Conservation (phyloP, 2,888 invertebrate species). For the Dryadula phaetusa region DNA sequence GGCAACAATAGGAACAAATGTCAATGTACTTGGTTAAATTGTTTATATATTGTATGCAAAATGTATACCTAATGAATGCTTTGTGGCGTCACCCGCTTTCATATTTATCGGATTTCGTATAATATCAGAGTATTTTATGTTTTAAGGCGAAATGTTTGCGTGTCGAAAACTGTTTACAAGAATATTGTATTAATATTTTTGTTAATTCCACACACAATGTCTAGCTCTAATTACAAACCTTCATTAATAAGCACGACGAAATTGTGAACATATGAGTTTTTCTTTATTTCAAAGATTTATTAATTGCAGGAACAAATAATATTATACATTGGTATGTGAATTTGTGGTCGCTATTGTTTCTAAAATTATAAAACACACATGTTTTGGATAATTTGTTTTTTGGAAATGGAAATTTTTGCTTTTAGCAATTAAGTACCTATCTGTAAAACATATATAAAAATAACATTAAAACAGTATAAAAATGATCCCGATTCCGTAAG, state of each 20-base stretch:
- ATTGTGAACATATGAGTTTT: background rate
- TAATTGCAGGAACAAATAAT: background rate
- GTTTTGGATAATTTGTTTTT: background rate
- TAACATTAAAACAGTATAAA: too few relatives aligned
- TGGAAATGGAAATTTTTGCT: background rate
- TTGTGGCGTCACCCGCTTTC: slow-evolving; percentile 1
- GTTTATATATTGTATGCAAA: slow-evolving; percentile 16
- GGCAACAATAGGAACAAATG: background rate
- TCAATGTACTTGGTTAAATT: slow-evolving; percentile 6
- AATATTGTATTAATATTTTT: background rate
- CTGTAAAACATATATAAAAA: too few relatives aligned
- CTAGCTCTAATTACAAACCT: background rate
- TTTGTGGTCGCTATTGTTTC: too few relatives aligned
- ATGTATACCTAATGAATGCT: background rate
- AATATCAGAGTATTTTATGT: background rate
- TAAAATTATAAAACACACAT: background rate
- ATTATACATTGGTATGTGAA: too few relatives aligned
- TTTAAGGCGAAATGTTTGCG: background rate
- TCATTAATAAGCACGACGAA: background rate
- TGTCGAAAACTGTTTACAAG: background rate
- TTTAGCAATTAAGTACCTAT: background rate
- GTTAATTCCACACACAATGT: background rate
- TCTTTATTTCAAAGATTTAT: background rate
- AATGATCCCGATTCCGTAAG: too few relatives aligned
- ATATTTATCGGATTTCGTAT: slow-evolving; percentile 9